Base-by-base conservation (phyloP, 2,113 vertebrate species). In the Cryptomyrus ogoouensis region DNA sequence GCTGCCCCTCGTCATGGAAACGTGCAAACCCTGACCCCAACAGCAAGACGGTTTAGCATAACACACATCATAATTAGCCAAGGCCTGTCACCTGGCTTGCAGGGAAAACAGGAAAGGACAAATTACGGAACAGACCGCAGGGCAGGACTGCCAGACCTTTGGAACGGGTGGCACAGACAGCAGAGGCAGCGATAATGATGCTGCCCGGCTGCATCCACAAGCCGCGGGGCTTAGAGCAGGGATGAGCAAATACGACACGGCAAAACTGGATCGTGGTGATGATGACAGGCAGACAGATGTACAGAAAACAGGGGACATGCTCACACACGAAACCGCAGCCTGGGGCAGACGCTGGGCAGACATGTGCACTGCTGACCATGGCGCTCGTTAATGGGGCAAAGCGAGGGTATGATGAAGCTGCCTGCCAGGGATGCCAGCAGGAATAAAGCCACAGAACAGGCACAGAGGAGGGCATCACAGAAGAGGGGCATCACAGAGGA, bases 31-130 rank as follows among this genome's bases (percentile, higher is more conserved):
- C 83, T 86, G 44, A 46, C 42, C 44, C 83, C 83, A 27, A 80
- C 27, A 35, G 74, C 13, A 80, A 80, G 35, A 80, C 35, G 88
- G 74, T 56, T 83, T 83, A 83, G 74, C 49, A 35, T 83, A 89
- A 89, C 42, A 83, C 47, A 89, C 88, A 77, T n/a, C 27, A 35
- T 89, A 89, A 83, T 89, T 53, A 86, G 10, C 2, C 24, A 85
- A n/a, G 44, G 44, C 83, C 44, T 47, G 83, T 86, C 83, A 86
- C 83, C 24, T 27, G 31, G 35, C 74, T 39, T 42, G 74, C 74
- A 19, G 74, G 35, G 74, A 35, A 80, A 80, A 80, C 35, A 8
- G 74, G 74, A 80, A 42, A 42, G 74, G 74, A 80, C 74, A 80
- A 42, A 80, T 19, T 80, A 80, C 35, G 35, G 35, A 80, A 80